Base-by-base conservation (phyloP, 2,888 invertebrate genomes). In the Zhuqinia jingwanae region DNA sequence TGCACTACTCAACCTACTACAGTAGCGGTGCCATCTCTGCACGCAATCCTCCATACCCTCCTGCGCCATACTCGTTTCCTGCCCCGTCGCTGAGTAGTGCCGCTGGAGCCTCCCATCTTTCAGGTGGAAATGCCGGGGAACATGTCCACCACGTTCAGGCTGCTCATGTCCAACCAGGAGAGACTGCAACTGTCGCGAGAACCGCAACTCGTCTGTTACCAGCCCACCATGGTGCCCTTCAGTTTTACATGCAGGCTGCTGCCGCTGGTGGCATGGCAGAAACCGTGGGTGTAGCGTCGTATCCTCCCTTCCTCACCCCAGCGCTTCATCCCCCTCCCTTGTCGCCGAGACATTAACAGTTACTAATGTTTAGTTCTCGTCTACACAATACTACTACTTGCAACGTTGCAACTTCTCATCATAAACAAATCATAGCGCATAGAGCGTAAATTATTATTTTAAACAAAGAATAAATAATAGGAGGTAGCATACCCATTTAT, bases 311-410 rank as follows among this genome's bases (percentile, higher is more conserved):
- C 53, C 82, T 88, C 63, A 78, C 88, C 25, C 88, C 88, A 70
- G 81, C 78, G 53, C 87, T 89, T 84, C 89, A 89, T 87, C 88
- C 89, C 27, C 84, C 89, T 17, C 89, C 89, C 13, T 86, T 89
- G 13, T 89, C 89, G 47, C 89, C 89, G 20, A 68, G 89, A 77
- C 89, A 89, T 88, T 89, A 86, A 86, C 87, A 78, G 79, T 85
- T 75, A 78, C 82, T 86, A 58, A 68, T 77, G 50, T 68, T 86
- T 80, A 86, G 86, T 56, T 80, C 63, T 53, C 30, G 20, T 45
- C 60, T 85, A 73, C 65, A 73, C 68, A 53, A 56, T 45, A 85
- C 45, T 70, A 85, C 27, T 30, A 75, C 50, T 85, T 79, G 85
- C 79, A 73, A 85, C 65, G 47, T 85, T 79, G 79, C 79, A 73